Evolutionary conservation across 2,113 vertebrate genomes (phyloP).

Genomic region (Daboia siamensis): DNA sequence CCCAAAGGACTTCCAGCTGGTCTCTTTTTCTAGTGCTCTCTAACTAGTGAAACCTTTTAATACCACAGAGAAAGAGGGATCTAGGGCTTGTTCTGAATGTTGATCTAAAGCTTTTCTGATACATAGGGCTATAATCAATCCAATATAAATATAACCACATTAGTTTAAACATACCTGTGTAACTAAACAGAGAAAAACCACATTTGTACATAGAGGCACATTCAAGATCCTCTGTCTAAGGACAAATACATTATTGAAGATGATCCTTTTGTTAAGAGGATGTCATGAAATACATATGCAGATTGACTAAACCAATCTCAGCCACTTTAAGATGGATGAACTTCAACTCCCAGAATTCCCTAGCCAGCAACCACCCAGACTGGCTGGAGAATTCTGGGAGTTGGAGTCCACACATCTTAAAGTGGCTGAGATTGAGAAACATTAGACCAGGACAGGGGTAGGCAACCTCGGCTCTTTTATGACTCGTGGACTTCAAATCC

Average conservation of each 20-base stretch:
- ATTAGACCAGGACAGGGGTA: too few relatives aligned
- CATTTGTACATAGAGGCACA: background rate
- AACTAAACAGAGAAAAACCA: background rate
- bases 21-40: background rate
- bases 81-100: background rate
- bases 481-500: too few relatives aligned
- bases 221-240: background rate
- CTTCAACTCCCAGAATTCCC: background rate
- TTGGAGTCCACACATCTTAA: background rate
- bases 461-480: too few relatives aligned
- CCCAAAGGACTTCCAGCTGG: background rate
- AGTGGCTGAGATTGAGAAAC: background rate
- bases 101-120: background rate
- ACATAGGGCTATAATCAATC: background rate
- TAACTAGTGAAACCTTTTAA: background rate
- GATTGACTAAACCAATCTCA: background rate
- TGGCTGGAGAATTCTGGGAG: background rate
- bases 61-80: background rate
- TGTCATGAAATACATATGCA: slow-evolving; percentile 21
- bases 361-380: background rate
- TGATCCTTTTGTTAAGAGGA: background rate
- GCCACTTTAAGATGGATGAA: background rate
- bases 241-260: background rate
- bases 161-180: background rate
- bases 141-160: background rate